phyloP scores from a whole-genome alignment of 2,888 invertebrate species.

The Conchocele bisecta region DNA sequence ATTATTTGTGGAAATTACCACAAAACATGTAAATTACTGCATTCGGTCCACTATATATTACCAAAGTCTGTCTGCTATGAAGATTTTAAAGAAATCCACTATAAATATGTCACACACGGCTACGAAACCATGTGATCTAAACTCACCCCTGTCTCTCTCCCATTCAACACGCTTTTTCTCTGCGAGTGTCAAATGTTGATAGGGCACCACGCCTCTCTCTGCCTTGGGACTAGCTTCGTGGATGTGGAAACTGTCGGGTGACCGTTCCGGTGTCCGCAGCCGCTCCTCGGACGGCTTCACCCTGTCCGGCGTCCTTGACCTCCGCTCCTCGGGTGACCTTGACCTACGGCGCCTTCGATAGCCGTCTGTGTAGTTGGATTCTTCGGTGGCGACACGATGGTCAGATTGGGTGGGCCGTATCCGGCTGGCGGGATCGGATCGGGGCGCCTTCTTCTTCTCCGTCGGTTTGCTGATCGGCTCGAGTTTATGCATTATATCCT shows the following conservation, averaged over 20 bases:
- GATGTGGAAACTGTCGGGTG: slow-evolving; percentile 31
- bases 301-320: slow-evolving; percentile 46
- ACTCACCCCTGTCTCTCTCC: slow-evolving; percentile 94
- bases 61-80: too few species aligned
- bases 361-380: slow-evolving; percentile 34
- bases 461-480: slow-evolving; percentile 25
- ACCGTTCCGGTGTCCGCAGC: slow-evolving; percentile 33
- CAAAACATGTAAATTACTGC: too few species aligned
- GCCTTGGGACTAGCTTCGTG: slow-evolving; percentile 34
- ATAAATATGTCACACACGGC: too few species aligned
- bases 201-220: slow-evolving; percentile 32
- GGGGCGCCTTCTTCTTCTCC: slow-evolving; percentile 20
- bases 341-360: slow-evolving; percentile 42
- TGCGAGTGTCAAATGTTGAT: slow-evolving; percentile 83
- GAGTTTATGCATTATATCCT: slow-evolving; percentile 31
- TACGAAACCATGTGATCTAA: neutral
- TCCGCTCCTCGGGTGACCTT: slow-evolving; percentile 31
- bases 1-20: too few species aligned
- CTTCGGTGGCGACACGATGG: slow-evolving; percentile 40
- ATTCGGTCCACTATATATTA: too few species aligned
- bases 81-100: too few species aligned
- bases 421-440: slow-evolving; percentile 36
- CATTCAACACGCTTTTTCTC: slow-evolving; percentile 96
- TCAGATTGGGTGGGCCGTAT: slow-evolving; percentile 20
- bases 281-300: slow-evolving; percentile 35